Evolutionary conservation across 37 sponge, comb jelly and placozoan genomes (phyloP).

Genomic region (Cliona cf. orientalis): DNA sequence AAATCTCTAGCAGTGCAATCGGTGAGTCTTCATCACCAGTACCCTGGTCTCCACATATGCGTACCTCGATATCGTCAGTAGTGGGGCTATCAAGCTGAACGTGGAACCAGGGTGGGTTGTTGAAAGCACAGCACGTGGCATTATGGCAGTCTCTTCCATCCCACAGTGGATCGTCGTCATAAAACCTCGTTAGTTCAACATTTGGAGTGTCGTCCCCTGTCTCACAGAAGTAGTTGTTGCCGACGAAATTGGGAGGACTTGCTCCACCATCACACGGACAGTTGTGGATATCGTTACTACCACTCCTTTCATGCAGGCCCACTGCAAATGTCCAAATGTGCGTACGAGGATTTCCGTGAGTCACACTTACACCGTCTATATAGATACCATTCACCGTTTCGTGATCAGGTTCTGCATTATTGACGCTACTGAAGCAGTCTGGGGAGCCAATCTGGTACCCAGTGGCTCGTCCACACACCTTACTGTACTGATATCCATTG

Average conservation of each 20-base stretch:
- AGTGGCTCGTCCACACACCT: conserved; percentile 33
- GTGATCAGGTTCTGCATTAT: not conserved
- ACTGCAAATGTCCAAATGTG: conserved; percentile 27
- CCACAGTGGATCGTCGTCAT: conserved; percentile 29
- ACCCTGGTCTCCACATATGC: conserved; percentile 29
- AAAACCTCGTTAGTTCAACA: conserved; percentile 3
- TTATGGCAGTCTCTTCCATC: conserved; percentile 25
- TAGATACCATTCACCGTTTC: conserved; percentile 4
- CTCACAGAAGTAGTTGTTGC: conserved; percentile 44
- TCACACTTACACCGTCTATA: conserved; percentile 32
- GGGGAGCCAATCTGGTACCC: conserved; percentile 6
- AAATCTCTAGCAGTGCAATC: conserved; percentile 24
- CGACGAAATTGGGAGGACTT: conserved; percentile 7
- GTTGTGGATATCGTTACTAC: not conserved
- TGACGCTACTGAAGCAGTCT: not conserved
- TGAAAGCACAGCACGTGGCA: not conserved
- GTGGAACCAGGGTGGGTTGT: conserved; percentile 33
- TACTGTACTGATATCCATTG: not conserved
- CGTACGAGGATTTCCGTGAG: conserved; percentile 31
- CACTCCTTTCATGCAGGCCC: not conserved
- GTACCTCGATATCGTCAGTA: conserved; percentile 36
- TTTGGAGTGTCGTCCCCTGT: not conserved
- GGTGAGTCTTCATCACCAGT: conserved; percentile 14
- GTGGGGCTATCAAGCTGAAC: not conserved
- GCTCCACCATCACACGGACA: not conserved